A percentile compares a stretch with the other conserved stretches of the same genome.
phyloP scores from a whole-genome alignment of 2,113 vertebrate genomes.

The Penelope pileata region DNA sequence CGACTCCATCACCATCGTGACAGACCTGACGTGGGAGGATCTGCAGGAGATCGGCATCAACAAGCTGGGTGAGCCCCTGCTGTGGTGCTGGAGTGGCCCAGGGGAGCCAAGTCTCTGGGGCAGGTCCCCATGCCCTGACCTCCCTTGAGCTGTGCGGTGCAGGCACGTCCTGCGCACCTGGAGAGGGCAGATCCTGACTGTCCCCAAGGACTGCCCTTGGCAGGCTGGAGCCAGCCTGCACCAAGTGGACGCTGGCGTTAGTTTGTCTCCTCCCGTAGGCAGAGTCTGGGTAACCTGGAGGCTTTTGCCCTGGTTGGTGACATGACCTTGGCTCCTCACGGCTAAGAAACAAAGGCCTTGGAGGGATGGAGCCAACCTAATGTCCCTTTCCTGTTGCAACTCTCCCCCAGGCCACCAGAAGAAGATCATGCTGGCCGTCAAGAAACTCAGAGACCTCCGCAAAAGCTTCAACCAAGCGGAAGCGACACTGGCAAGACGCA shows the following conservation, averaged over 20 bases:
- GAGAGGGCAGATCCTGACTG: background rate
- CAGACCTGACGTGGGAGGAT: slow-evolving; percentile 93
- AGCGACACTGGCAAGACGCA: slow-evolving; percentile 78
- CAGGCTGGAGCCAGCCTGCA: background rate
- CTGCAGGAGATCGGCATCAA: slow-evolving; percentile 96
- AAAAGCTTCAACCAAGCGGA: slow-evolving; percentile 83
- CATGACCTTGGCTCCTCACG: background rate
- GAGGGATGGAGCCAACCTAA: background rate
- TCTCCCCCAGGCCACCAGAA: slow-evolving; percentile 91
- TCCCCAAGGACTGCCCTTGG: background rate
- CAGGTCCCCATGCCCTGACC: rapidly evolving
- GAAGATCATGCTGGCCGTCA: slow-evolving; percentile 96
- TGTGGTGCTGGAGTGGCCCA: background rate
- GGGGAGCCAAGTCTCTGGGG: background rate
- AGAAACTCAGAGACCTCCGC: slow-evolving; percentile 89
- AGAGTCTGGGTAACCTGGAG: background rate
- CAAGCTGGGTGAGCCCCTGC: slow-evolving; percentile 86
- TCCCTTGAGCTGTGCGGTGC: background rate
- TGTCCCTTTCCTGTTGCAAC: background rate
- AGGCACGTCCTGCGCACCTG: background rate
- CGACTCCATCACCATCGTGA: slow-evolving; percentile 92
- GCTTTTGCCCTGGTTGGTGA: background rate
- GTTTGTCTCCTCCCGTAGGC: background rate
- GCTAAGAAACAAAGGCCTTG: background rate
- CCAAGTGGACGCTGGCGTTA: background rate